Conservation (phyloP, 2,797 vertebrate species). For the Poeciliopsis infans region DNA sequence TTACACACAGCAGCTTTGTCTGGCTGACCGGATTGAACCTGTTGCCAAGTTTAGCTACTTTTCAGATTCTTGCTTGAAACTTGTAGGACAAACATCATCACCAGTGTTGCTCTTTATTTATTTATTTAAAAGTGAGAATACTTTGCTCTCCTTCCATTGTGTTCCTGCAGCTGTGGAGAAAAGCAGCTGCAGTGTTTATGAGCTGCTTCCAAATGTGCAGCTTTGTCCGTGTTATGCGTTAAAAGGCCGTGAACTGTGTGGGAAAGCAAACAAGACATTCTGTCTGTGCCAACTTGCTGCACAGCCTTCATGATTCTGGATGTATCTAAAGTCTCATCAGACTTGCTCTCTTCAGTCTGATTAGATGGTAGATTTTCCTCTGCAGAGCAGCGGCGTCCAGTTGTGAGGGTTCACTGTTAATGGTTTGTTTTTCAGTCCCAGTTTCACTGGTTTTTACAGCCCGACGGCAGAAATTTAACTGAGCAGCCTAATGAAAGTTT, state of each 20-base stretch:
- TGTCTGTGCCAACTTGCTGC: background rate
- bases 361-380: background rate
- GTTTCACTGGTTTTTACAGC: background rate
- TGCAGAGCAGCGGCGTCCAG: background rate
- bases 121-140: background rate
- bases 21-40: background rate
- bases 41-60: slow-evolving; percentile 1
- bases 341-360: background rate
- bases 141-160: background rate
- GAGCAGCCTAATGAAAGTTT: background rate
- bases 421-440: slow-evolving; percentile 1
- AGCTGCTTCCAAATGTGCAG: slow-evolving; percentile 2
- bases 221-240: slow-evolving; percentile 10
- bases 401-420: background rate
- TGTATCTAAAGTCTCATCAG: background rate
- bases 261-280: slow-evolving; percentile 6
- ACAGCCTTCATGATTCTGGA: background rate
- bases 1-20: background rate
- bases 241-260: slow-evolving; percentile 10
- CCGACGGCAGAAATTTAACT: background rate
- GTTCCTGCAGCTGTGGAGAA: slow-evolving; percentile 3
- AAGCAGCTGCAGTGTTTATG: slow-evolving; percentile 3
- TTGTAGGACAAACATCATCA: background rate
- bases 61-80: background rate
- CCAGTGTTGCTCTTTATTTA: background rate